Percentiles rank a stretch among this genome's conserved stretches.
These are phyloP conservation scores for Pempheris klunzingeri DNA, from an alignment of 2,797 vertebrate genomes.

Conservation along the genomic window DNA sequence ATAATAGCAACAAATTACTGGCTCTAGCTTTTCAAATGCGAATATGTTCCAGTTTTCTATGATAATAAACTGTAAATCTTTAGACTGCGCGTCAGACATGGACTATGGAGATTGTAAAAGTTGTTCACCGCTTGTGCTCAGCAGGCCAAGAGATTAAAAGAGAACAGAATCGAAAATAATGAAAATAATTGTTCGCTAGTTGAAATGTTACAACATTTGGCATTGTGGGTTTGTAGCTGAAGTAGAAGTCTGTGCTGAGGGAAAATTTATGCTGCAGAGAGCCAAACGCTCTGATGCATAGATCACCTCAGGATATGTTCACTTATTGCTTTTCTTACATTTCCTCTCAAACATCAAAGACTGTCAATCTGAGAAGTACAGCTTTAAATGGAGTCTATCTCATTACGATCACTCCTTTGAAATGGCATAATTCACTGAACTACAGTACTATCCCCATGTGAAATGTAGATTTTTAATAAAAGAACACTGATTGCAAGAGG, in stretches of 20 bases:
- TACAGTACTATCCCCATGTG: conserved; percentile 30
- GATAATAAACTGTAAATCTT: not conserved
- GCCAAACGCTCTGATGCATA: conserved; percentile 40
- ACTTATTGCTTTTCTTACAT: conserved; percentile 61
- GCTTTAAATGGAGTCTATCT: conserved; percentile 72
- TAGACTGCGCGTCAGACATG: not conserved
- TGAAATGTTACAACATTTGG: conserved; percentile 10
- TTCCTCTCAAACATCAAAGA: conserved; percentile 74
- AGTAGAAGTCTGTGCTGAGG: conserved; percentile 14
- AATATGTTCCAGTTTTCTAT: not conserved
- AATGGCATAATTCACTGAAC: conserved; percentile 56
- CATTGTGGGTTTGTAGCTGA: conserved; percentile 7
- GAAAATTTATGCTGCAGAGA: conserved; percentile 30
- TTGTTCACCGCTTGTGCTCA: not conserved
- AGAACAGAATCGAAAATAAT: conserved; percentile 14
- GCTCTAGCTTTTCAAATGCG: not conserved
- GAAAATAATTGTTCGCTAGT: not conserved
- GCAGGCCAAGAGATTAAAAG: not conserved
- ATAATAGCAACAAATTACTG: not conserved
- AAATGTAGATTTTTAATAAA: conserved; percentile 59
- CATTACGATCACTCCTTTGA: conserved; percentile 68
- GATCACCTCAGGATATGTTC: conserved; percentile 59
- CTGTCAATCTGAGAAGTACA: conserved; percentile 46
- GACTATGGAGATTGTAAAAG: not conserved
- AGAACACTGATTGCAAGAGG: conserved; percentile 49